These are phyloP conservation scores for Pachymerium ferrugineum DNA, from an alignment of 2,888 invertebrate species.

Conservation along the genomic window DNA sequence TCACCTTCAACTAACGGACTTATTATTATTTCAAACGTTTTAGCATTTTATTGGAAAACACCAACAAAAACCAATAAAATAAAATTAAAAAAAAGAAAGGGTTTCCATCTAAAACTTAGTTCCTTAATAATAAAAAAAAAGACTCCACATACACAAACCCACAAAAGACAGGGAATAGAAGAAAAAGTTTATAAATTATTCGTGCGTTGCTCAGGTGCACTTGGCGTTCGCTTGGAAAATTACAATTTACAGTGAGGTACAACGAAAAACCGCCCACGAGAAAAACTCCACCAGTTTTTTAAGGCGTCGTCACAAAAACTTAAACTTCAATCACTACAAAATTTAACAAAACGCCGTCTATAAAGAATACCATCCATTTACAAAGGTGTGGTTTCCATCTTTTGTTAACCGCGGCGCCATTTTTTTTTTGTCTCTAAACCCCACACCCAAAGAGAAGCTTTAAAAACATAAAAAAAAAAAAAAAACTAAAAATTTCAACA, in stretches of 20 bases:
- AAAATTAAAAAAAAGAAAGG: too few relatives aligned
- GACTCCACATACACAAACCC: neutral
- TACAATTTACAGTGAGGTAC: conserved; percentile 9
- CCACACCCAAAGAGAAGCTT: neutral
- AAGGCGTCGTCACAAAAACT: conserved; percentile 27
- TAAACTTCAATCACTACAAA: conserved; percentile 25
- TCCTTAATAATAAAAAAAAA: neutral
- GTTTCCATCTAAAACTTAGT: too few relatives aligned
- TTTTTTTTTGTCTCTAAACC: neutral
- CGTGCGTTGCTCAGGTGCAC: conserved; percentile 23
- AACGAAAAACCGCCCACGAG: conserved; percentile 17
- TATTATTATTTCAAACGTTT: conserved; percentile 15
- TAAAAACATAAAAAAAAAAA: neutral
- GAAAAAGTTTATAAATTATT: conserved; percentile 24
- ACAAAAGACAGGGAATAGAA: neutral
- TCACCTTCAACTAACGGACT: conserved; percentile 1
- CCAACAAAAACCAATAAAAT: neutral
- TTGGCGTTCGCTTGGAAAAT: conserved; percentile 27
- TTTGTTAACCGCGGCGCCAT: conserved; percentile 5
- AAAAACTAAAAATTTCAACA: neutral
- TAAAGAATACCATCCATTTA: conserved; percentile 25
- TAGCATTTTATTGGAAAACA: conserved; percentile 9
- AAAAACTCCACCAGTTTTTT: neutral
- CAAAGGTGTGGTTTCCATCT: conserved; percentile 24
- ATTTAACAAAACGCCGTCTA: conserved; percentile 19